Conservation (phyloP, 2,797 vertebrate genomes). For the Cyprinodon diabolis region DNA sequence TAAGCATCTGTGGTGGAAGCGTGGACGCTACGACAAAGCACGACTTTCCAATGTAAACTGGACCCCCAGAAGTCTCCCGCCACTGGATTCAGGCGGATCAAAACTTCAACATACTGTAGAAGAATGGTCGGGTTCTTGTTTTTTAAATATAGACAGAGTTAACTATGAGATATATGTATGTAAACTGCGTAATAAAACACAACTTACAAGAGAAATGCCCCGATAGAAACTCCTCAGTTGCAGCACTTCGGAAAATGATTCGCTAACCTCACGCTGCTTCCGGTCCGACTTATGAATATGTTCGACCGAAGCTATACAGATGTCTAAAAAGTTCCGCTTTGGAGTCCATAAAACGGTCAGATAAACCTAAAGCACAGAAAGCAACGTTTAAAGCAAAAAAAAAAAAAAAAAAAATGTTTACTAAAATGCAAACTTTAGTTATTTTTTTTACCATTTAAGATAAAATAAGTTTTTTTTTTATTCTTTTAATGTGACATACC, state of each 20-base stretch:
- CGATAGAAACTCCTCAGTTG: slow-evolving; percentile 43
- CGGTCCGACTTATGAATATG: slow-evolving; percentile 49
- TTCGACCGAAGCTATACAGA: slow-evolving; percentile 6
- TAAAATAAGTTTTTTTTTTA: too few species aligned
- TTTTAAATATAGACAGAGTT: fast-evolving
- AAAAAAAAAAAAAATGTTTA: too few species aligned
- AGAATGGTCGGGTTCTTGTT: neutral
- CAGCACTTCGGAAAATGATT: neutral
- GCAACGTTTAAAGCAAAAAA: too few species aligned
- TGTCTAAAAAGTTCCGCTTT: slow-evolving; percentile 15
- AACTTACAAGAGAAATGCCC: neutral
- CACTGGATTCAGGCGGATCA: neutral
- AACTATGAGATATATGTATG: fast-evolving
- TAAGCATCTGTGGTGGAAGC: neutral
- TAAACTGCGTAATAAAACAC: fast-evolving
- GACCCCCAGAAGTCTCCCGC: slow-evolving; percentile 36
- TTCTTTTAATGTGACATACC: too few species aligned
- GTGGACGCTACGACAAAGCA: neutral
- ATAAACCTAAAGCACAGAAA: too few species aligned
- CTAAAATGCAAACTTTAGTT: too few species aligned
- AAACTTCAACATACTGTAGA: neutral
- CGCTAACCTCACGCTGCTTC: slow-evolving; percentile 66
- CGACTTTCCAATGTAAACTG: neutral
- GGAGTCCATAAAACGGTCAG: too few species aligned
- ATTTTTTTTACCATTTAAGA: too few species aligned